Evolutionary conservation across 2,797 vertebrate genomes (phyloP).

Genomic region (Sebastes umbrosus): DNA sequence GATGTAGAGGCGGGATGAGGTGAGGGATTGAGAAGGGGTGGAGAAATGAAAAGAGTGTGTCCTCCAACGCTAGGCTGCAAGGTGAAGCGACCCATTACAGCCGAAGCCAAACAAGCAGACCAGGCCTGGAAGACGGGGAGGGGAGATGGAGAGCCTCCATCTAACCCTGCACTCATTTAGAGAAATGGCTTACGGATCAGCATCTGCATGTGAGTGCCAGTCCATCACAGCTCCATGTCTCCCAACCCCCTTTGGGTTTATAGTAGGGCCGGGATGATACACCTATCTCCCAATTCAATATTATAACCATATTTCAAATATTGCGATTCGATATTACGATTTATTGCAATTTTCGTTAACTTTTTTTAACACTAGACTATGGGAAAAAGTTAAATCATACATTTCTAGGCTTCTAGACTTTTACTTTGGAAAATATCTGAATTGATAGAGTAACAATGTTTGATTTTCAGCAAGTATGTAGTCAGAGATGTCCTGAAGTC

Average conservation of each 20-base stretch:
- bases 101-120: constrained; percentile 72
- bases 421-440: too few species aligned
- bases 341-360: too few species aligned
- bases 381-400: too few species aligned
- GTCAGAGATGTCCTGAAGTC: too few species aligned
- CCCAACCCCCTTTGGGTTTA: constrained; percentile 10
- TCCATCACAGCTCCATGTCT: constrained; percentile 42
- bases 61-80: constrained; percentile 75
- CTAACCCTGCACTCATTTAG: constrained; percentile 57
- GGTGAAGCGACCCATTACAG: constrained; percentile 81
- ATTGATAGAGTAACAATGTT: too few species aligned
- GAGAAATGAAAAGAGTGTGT: constrained; percentile 46
- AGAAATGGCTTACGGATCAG: constrained; percentile 59
- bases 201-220: constrained; percentile 57
- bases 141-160: constrained; percentile 61
- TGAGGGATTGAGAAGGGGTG: constrained; percentile 11
- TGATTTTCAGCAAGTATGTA: too few species aligned
- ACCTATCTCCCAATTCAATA: too few species aligned
- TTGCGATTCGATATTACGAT: too few species aligned
- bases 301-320: too few species aligned
- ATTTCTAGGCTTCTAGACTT: too few species aligned
- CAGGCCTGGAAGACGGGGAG: constrained; percentile 53
- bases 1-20: constrained; percentile 23
- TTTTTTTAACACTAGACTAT: too few species aligned
- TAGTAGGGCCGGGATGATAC: not conserved